Base-by-base conservation (phyloP, 2,888 invertebrate species). In the Dimorphilus gyrociliatus region DNA sequence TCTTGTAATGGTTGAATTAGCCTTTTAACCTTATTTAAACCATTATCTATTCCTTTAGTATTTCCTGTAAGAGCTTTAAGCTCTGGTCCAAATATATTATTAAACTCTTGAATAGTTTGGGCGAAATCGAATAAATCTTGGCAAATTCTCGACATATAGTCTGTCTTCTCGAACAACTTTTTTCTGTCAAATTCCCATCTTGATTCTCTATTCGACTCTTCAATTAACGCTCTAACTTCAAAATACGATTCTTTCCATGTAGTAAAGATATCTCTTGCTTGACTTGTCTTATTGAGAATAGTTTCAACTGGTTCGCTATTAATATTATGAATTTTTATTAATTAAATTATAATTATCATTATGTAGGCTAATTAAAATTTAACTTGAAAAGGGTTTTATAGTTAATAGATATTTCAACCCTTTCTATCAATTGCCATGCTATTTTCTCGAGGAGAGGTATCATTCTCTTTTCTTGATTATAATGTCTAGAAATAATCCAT, bases 151-250 rank as follows among this genome's bases (percentile, higher is more conserved):
- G 75, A 74, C 43, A 85, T 78, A 47, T 86, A 85, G 51, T 86
- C 82, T 0, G 85, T 82, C 35, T 74, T 72, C 2, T 74, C 74
- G 59, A 88, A 88, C 18, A 90, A 64, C 24, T 72, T 69, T 10
- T 72, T 73, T 45, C 78, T 75, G 51, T 86, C 80, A 59, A 88
- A 90, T 60, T 88, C 86, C 88, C 88, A 88, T 7, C 88, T 71
- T 3, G 75, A 16, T 37, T 81, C 81, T 42, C 81, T 79, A 0
- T 80, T 84, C 2, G 81, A 78, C n/a, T 74, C 61, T 60, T 88
- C 88, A 38, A 88, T 88, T 45, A 74, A 74, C n/a, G 75, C 71
- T 8, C 88, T 69, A 3, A 78, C 39, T 15, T 44, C 41, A 15
- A 39, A 34, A 30, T 44, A 44, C 8, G 36, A 27, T 10, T 29